phyloP scores from a whole-genome alignment of 2,888 invertebrate species.

The Polymixis lichenea region DNA sequence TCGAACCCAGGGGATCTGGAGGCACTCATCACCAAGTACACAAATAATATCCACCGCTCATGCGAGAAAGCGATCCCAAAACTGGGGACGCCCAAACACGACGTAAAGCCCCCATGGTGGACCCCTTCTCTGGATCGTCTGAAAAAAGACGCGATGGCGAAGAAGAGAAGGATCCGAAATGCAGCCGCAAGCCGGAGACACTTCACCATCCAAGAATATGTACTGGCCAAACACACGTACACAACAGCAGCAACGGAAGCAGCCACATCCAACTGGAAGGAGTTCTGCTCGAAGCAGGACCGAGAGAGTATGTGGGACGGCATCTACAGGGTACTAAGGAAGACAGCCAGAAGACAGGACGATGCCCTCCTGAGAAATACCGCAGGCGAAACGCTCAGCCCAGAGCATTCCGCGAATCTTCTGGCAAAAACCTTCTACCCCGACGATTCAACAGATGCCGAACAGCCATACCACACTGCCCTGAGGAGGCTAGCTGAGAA shows the following conservation, averaged over 20 bases:
- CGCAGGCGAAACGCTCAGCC: background rate
- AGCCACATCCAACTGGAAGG: conserved; percentile 57
- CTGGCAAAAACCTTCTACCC: background rate
- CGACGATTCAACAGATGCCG: background rate
- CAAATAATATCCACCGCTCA: background rate
- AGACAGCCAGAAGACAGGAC: conserved; percentile 25
- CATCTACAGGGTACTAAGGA: conserved; percentile 52
- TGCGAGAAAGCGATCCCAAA: background rate
- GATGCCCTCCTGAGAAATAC: conserved; percentile 30
- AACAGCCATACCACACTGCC: background rate
- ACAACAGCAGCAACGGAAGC: conserved; percentile 24
- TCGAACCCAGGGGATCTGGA: background rate
- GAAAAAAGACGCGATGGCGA: background rate
- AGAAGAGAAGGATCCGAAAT: conserved; percentile 27
- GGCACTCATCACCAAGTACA: accelerated
- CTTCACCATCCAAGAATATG: conserved; percentile 51
- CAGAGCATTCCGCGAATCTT: background rate
- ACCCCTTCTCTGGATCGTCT: background rate
- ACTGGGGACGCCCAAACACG: background rate
- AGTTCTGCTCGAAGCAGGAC: conserved; percentile 59
- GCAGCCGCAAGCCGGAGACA: conserved; percentile 13
- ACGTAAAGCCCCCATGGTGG: conserved; percentile 21
- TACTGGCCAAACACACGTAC: conserved; percentile 37
- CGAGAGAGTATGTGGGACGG: conserved; percentile 58
- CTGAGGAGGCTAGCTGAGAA: background rate